Evolutionary conservation across 2,113 vertebrate genomes (phyloP).

Genomic region (Pseudolaguvia tuberculata): DNA sequence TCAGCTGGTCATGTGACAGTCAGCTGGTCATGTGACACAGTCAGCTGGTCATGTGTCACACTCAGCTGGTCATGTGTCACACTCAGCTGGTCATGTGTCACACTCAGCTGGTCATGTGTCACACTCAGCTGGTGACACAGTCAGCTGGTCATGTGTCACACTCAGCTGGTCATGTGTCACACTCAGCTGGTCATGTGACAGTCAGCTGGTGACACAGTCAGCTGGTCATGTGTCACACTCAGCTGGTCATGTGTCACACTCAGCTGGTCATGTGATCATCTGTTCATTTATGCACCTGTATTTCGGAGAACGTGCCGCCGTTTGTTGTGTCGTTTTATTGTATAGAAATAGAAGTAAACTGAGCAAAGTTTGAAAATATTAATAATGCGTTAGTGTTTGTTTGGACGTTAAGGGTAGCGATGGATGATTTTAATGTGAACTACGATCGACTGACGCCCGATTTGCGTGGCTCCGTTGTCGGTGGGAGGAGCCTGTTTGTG

Average conservation of each 20-base stretch:
- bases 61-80: too few relatives aligned
- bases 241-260: constrained; percentile 26
- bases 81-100: too few relatives aligned
- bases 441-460: constrained; percentile 7
- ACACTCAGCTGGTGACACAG: too few relatives aligned
- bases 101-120: too few relatives aligned
- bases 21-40: too few relatives aligned
- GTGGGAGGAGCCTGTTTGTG: not conserved
- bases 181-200: too few relatives aligned
- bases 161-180: too few relatives aligned
- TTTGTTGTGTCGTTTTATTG: constrained; percentile 85
- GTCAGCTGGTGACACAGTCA: too few relatives aligned
- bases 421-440: constrained; percentile 46
- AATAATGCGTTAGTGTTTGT: constrained; percentile 64
- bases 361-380: constrained; percentile 63
- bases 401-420: constrained; percentile 56
- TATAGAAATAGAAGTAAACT: constrained; percentile 73
- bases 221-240: too few relatives aligned
- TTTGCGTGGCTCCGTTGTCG: not conserved
- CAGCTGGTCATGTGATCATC: constrained; percentile 54
- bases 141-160: too few relatives aligned
- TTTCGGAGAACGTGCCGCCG: constrained; percentile 80
- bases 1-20: too few relatives aligned
- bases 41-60: too few relatives aligned
- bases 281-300: constrained; percentile 69